Evolutionary conservation across 1,140 invertebrate species (phyloP).

Genomic region (Chlorops oryzae): DNA sequence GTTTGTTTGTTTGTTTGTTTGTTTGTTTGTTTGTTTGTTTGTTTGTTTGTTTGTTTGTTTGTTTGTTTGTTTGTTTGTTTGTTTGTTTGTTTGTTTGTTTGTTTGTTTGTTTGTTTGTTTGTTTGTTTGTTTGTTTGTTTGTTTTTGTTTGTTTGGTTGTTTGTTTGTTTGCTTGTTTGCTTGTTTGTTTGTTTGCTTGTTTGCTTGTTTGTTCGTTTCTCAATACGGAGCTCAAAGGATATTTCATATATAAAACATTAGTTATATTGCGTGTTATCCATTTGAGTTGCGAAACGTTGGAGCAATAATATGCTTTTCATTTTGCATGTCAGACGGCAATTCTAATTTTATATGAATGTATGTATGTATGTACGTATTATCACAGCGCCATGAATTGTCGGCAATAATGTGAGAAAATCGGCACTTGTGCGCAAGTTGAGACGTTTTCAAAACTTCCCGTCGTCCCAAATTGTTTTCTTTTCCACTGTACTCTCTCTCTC

Average conservation of each 20-base stretch:
- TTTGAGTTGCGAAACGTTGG: too few relatives aligned
- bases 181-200: too few relatives aligned
- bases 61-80: not conserved
- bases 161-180: too few relatives aligned
- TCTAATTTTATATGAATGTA: too few relatives aligned
- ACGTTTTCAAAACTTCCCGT: not conserved
- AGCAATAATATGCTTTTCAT: too few relatives aligned
- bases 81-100: not conserved
- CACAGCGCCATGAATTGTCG: not conserved
- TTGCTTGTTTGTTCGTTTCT: too few relatives aligned
- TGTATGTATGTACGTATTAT: not conserved
- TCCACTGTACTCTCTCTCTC: not conserved
- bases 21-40: not conserved
- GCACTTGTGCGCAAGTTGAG: conserved; percentile 7
- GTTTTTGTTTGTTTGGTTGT: too few relatives aligned
- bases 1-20: not conserved
- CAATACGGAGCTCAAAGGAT: too few relatives aligned
- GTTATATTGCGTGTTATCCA: too few relatives aligned
- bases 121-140: not conserved
- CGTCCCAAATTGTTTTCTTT: not conserved
- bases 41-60: not conserved
- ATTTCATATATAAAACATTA: too few relatives aligned
- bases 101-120: not conserved
- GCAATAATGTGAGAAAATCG: conserved; percentile 14
- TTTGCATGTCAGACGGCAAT: conserved; percentile 15